Base-by-base conservation (phyloP, 2,888 invertebrate species). In the Aphidius colemani region DNA sequence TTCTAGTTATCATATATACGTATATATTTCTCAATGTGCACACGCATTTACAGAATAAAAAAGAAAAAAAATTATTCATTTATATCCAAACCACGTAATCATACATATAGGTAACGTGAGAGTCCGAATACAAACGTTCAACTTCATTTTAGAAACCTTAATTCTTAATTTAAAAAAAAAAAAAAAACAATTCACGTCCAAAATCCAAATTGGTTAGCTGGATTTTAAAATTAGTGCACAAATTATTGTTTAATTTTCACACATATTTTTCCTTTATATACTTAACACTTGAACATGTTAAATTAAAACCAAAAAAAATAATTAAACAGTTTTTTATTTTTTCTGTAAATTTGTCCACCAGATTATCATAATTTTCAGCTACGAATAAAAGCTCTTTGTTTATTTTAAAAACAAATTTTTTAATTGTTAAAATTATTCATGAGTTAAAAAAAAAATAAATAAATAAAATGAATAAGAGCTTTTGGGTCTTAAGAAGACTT, bases 31-130 rank as follows among this genome's bases (percentile, higher is more conserved):
- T 51, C 7, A 10, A 51, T 51, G 13, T 18, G 45, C 44, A 56
- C 3, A 10, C 59, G 51, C 7, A 13, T 49, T 58, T 49, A 41
- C n/a, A 58, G 48, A 41, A 7, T 44, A 43, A 30, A 30, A 30
- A 5, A 30, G 30, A 30, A 30, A 30, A 30, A 30, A 41, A 9
- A 7, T n/a, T 49, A 11, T 50, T 59, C 41, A 41, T 65, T 65
- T 13, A 11, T n/a, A 66, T 61, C 61, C 66, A 46, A 59, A 61
- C 49, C 66, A 66, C 66, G 66, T 64, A 30, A 5, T 2, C 1
- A 30, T 30, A 30, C 30, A 30, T 30, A 64, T 45, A 49, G 45
- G 53, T 53, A 49, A 49, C 59, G 59, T 51, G 50, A 59, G 44
- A 18, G 30, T 30, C 11, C 59, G 59, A 59, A 59, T 59, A 59